Evolutionary conservation across 2,113 vertebrate species (phyloP), one percentile per base, ranked within the genome.

Genomic region (Phocoena phocoena): DNA sequence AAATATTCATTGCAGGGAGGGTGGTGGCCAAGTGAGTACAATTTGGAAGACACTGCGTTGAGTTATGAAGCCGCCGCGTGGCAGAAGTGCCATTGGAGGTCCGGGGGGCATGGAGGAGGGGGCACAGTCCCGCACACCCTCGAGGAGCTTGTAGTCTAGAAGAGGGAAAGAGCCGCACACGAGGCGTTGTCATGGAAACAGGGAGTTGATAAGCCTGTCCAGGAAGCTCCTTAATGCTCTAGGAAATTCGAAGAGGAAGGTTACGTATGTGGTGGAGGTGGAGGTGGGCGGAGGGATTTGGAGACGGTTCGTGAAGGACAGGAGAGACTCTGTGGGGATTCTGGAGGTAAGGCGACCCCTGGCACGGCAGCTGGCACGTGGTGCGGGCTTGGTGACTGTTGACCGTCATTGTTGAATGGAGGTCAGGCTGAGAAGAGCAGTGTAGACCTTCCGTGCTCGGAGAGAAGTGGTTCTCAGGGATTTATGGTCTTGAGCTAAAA

Each of bases 261-360:
- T 50, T 10, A 7, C 12, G 0, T 50, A 3, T 0, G 0, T 9
- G 1, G 12, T 38, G 79, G 4, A 6, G 60, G 21, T 1, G 2
- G 36, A 1, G 21, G 4, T 26, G 47, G 12, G 23, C 0, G 23
- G 15, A 41, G 36, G 18, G 4, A 13, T 23, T 28, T 25, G 67
- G 74, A 38, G 5, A 17, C 33, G 4, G 8, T 28, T n/a, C 5
- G 0, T 0, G 3, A 36, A 38, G n/a, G 65, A 36, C 60, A 28
- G 6, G 86, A 21, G 15, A 10, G 38, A 4, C 38, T 53, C 65
- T 55, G 5, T 21, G 55, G 36, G 36, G 17, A 10, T 31, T 9
- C 23, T 8, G 44, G 76, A 31, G 68, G 38, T 11, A 20, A 36
- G 10, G 67, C 11, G 53, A 10, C 67, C 3, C 1, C 26, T 2